Conservation (phyloP, 2,888 invertebrate species). For the Julus scandinavius region DNA sequence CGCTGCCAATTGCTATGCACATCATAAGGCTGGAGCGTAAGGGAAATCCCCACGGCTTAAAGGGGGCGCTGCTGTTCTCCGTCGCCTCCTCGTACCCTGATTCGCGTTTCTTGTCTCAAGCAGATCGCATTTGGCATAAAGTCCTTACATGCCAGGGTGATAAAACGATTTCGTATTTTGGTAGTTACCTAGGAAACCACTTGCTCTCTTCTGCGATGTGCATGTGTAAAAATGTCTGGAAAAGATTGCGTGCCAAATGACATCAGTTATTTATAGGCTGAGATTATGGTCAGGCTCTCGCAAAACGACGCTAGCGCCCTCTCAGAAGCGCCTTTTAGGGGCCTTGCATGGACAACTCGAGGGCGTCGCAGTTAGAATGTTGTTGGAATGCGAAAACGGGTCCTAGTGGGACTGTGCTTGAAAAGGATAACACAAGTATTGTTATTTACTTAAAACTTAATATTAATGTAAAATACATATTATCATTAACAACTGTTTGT, state of each 20-base stretch:
- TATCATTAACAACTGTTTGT: too few relatives aligned
- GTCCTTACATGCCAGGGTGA: constrained; percentile 48
- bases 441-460: too few relatives aligned
- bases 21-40: background rate
- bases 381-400: too few relatives aligned
- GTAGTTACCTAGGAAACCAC: constrained; percentile 45
- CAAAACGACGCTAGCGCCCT: background rate
- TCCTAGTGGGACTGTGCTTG: too few relatives aligned
- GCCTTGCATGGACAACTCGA: background rate
- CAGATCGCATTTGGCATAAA: constrained; percentile 46
- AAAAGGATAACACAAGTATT: too few relatives aligned
- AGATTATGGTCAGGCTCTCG: background rate
- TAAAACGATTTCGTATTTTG: constrained; percentile 52
- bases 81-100: background rate
- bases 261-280: constrained; percentile 49
- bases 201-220: background rate
- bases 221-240: constrained; percentile 50
- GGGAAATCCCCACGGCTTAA: constrained; percentile 6
- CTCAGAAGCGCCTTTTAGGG: background rate
- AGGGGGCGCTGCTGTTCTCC: constrained; percentile 21
- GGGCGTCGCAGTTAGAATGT: background rate
- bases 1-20: constrained; percentile 33
- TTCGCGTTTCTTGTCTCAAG: constrained; percentile 43
- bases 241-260: constrained; percentile 50
- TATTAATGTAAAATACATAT: too few relatives aligned